Evolutionary conservation across 2,888 invertebrate species (phyloP), one percentile per base, ranked within the genome.

Genomic region (Archaeoteleia sp.): DNA sequence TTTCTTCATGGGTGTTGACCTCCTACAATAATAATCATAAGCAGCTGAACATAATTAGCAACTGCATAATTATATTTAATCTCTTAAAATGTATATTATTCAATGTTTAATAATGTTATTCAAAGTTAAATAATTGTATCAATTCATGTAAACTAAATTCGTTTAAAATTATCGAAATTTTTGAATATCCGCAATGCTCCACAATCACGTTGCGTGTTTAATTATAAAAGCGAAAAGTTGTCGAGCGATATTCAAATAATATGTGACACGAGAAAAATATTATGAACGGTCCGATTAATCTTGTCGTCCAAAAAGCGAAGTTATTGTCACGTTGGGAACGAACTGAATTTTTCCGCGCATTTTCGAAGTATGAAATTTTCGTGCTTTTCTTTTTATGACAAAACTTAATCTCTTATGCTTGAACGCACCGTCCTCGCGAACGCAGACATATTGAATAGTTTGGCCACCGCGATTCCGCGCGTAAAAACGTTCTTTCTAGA

Each of bases 331-430:
- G 32, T 49, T 40, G 40, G 40, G 32, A 53, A 32, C 23, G 53
- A 53, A 30, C 40, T 20, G 40, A 39, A 37, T n/a, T n/a, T 51
- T 48, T 23, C 23, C 3, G 32, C 17, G 6, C 12, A 7, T 9
- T 6, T 27, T 9, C 30, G 13, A 45, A 25, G 23, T 13, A 14
- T 15, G 39, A 51, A 51, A 37, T n/a, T 7, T 10, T 13, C 32
- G 27, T 25, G 25, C 43, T 55, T 29, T 49, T 46, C 46, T 43
- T 60, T 60, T 49, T 35, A 39, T 17, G 35, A 49, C 39, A 20
- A 48, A 49, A 63, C 43, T 55, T 63, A 63, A 63, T 63, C 63
- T 49, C 63, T 49, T 25, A 55, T 55, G 63, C 63, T 51, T 39
- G 51, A 49, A 45, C 55, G 30, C 49, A 40, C 27, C 14, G 42